Base-by-base conservation (phyloP, 2,888 invertebrate species). In the Agrenia bidenticulata region DNA sequence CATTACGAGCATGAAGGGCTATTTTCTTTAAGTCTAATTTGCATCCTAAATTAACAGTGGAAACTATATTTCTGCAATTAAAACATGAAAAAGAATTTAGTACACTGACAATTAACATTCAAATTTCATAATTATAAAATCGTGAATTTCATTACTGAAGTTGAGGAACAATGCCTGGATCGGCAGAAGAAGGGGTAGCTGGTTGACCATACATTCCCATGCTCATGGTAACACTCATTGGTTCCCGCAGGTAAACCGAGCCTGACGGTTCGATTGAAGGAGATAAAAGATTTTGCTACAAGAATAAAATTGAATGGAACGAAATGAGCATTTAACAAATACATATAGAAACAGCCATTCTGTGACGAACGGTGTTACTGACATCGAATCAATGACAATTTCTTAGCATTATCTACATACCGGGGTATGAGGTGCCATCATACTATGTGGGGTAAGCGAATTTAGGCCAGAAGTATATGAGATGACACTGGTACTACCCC, bases 1-100 rank as follows among this genome's bases (percentile, higher is more conserved):
- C 98, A 83, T 99, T 99, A 80, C 98, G 61, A 7, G 98, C 97
- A 80, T 96, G 96, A 1, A 98, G 82, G 0, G 98, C 97, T 77
- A 99, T 99, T 82, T 92, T 94, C 79, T 98, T 97, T 68, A 99
- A 83, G 79, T 99, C 97, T 74, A 98, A 82, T 81, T 93, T 94
- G 80, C 96, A 96, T 77, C 89, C 92, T 60, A 99, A 82, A 81
- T 96, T 98, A 0, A 99, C 97, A 4, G 98, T 99, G 54, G 97
- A 95, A 0, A 99, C 98, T 78, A 99, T 98, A 79, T 98, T 99
- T 79, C 94, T 94, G 81, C 65, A 84, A 63, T 60, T 67, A 62
- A 61, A 68, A 32, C 32, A 32, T 4, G 32, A 57, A 32, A 41
- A 60, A 68, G 21, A 53, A 41, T 53, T 53, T 17, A 50, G 50